Evolutionary conservation across 2,113 vertebrate species (phyloP), one percentile per base, ranked within the genome.

Genomic region (Engystomops pustulosus): DNA sequence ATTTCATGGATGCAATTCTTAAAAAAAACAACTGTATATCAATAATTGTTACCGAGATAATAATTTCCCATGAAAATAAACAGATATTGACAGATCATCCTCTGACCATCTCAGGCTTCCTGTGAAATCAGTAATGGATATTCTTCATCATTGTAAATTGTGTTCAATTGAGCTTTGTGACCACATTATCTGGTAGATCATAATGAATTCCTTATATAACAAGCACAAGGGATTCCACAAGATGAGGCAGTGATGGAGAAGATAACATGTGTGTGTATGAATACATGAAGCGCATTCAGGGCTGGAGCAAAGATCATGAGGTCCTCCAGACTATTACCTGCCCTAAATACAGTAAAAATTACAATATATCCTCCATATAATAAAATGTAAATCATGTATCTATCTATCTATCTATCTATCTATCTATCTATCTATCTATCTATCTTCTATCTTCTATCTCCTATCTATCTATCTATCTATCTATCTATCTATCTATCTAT

Each of bases 1-100:
- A 60, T 45, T 45, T 65, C 30, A 25, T 18, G 58, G 7, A 45
- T 47, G 60, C 44, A 25, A 45, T 79, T 23, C 17, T n/a, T 17
- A 79, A 60, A 79, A 20, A 41, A 79, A 60, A 79, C 9, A 38
- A 44, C 23, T 65, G 65, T 65, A 65, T 47, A 45, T 44, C 30
- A 45, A 62, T 65, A 15, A 65, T 79, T 79, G 34, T 79, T 51
- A 47, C 25, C 18, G 25, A 30, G 77, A 79, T 18, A 38, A 45
- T 67, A 27, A 79, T 79, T 79, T 65, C 77, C 36, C 77, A 9
- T 65, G 58, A 79, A 79, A 65, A 45, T 65, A 79, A 30, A 34
- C 17, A 1, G 6, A 62, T 67, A 79, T 65, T 45, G 38, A 79
- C 55, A 79, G 38, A 14, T 65, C 11, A 75, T 60, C 20, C 65